Base-by-base conservation (phyloP, 2,888 invertebrate genomes). In the Philhelius pedissequus region DNA sequence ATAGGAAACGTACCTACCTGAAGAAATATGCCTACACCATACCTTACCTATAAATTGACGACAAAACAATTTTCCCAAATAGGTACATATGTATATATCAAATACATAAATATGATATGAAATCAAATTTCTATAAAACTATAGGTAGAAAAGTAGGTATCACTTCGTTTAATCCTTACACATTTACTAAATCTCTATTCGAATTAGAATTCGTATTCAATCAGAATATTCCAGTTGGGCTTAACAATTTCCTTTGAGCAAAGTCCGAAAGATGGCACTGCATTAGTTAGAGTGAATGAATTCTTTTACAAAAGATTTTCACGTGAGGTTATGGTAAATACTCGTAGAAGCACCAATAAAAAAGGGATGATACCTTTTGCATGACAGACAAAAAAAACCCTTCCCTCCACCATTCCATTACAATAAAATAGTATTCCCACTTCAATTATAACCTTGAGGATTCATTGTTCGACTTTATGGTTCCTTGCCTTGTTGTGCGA, bases 371-470 rank as follows among this genome's bases (percentile, higher is more conserved):
- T 50, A 66, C 45, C 25, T 52, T n/a, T 50, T 3, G n/a, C 18
- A 7, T 22, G 1, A 9, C 15, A 40, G 27, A 52, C 9, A 52
- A 15, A 4, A 9, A 22, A 40, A 11, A 35, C 68, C 68, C 11
- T 7, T 20, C 11, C 22, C 8, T 9, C 8, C 2, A 45, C 18
- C 69, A 62, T 68, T 69, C 71, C 73, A 58, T 38, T 43, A 38
- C 13, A 25, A 25, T 25, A 64, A 20, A 40, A 62, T 35, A 68
- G 84, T 71, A 84, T 84, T 84, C 84, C 84, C 84, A 80, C 84
- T 84, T 84, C 84, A 84, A 84, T 84, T 84, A 84, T 71, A 76
- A 40, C 43, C 84, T 68, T 40, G 68, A 75, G 32, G 76, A 76
- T 75, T 76, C 84, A 71, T 80, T 75, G 78, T 64, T 75, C 58